phyloP scores from a whole-genome alignment of 1,140 invertebrate species.

The Drosophila repleta region DNA sequence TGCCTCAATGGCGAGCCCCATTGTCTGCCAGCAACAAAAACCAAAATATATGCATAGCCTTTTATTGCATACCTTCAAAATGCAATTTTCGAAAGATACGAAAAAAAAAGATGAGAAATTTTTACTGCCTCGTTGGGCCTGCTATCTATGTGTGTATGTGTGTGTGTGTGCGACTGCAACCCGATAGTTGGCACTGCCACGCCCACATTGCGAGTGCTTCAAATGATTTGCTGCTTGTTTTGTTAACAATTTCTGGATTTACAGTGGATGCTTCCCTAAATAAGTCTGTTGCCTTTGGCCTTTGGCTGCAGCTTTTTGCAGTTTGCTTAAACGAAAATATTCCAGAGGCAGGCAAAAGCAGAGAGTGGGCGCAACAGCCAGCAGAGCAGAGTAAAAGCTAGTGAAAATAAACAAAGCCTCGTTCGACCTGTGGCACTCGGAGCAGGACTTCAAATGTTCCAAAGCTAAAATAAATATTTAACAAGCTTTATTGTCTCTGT shows the following conservation, averaged over 20 bases:
- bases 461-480: slow-evolving; percentile 9
- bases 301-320: slow-evolving; percentile 2
- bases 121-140: slow-evolving; percentile 21
- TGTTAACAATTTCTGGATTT: slow-evolving; percentile 17
- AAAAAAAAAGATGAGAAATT: background rate
- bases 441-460: background rate
- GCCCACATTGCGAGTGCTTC: slow-evolving; percentile 39
- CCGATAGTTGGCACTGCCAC: slow-evolving; percentile 32
- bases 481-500: background rate
- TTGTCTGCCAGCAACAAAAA: slow-evolving; percentile 39
- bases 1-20: slow-evolving; percentile 68
- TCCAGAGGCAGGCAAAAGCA: background rate
- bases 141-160: background rate
- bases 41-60: slow-evolving; percentile 66
- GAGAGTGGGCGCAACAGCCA: background rate
- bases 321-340: slow-evolving; percentile 14
- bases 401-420: slow-evolving; percentile 17
- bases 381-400: too few species aligned
- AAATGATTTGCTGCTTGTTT: slow-evolving; percentile 52
- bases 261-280: slow-evolving; percentile 1
- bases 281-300: slow-evolving; percentile 1
- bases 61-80: slow-evolving; percentile 74
- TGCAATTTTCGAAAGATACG: slow-evolving; percentile 60
- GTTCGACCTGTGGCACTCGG: slow-evolving; percentile 4
- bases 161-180: slow-evolving; percentile 17